phyloP scores from a whole-genome alignment of 2,888 invertebrate species.

The Steinernema scapterisci region DNA sequence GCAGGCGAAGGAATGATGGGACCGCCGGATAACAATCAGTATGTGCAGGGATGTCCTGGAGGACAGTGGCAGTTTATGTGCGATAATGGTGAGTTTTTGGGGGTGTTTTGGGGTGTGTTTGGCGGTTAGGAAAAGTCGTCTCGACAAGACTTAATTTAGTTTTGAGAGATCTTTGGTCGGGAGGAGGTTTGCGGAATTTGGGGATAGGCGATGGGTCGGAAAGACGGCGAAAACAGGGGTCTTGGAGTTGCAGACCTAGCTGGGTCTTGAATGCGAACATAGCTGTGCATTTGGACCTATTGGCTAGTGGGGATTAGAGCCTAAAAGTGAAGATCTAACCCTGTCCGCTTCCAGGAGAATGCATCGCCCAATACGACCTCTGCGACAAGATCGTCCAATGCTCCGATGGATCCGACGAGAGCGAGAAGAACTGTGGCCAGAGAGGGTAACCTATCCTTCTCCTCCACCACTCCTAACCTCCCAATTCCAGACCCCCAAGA shows the following conservation, averaged over 20 bases:
- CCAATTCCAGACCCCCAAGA: background rate
- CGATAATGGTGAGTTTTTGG: constrained; percentile 24
- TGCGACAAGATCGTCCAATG: constrained; percentile 82
- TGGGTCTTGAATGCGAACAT: too few species aligned
- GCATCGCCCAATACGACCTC: constrained; percentile 90
- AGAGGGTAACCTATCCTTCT: background rate
- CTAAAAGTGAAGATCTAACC: background rate
- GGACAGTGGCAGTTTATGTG: constrained; percentile 25
- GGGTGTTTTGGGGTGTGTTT: background rate
- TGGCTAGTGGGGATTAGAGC: too few species aligned
- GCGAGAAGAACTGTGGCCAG: constrained; percentile 72
- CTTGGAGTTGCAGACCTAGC: too few species aligned
- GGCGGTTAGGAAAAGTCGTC: too few species aligned
- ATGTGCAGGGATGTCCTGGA: constrained; percentile 2
- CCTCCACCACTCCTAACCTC: background rate
- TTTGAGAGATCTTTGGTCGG: too few species aligned
- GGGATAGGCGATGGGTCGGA: too few species aligned
- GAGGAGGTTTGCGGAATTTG: too few species aligned
- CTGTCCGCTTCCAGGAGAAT: constrained; percentile 73
- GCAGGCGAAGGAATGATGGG: constrained; percentile 20
- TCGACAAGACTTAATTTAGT: too few species aligned
- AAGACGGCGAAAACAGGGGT: too few species aligned
- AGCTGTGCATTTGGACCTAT: too few species aligned
- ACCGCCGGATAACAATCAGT: background rate
- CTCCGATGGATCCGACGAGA: constrained; percentile 81